Percentiles rank a stretch among this genome's conserved stretches.
Conservation (phyloP, 2,113 vertebrate genomes). For the Nothoprocta pentlandii region DNA sequence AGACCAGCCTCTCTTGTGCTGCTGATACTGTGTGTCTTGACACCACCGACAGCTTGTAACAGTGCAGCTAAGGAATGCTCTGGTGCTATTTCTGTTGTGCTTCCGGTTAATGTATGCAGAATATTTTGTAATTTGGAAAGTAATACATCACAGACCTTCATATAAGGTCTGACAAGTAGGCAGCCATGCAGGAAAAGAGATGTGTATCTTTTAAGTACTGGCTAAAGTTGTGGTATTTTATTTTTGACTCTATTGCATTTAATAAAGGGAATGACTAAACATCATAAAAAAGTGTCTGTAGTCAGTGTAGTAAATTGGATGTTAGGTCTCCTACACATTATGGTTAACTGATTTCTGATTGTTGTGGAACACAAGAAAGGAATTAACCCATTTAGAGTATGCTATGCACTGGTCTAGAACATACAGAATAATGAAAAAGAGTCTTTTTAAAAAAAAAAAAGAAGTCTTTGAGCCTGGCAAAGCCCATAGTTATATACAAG, state of each 20-base stretch:
- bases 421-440: neutral
- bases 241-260: slow-evolving; percentile 17
- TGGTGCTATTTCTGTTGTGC: neutral
- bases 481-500: neutral
- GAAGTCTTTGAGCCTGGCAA: neutral
- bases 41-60: fast-evolving
- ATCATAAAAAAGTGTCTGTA: slow-evolving; percentile 50
- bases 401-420: slow-evolving; percentile 13
- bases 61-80: neutral
- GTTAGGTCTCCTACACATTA: neutral
- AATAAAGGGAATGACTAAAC: slow-evolving; percentile 54
- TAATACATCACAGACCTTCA: neutral
- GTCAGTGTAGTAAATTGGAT: slow-evolving; percentile 46
- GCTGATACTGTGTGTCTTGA: neutral
- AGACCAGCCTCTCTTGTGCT: neutral
- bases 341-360: slow-evolving; percentile 46
- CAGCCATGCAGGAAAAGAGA: neutral
- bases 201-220: neutral
- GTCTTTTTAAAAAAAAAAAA: neutral
- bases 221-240: neutral
- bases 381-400: slow-evolving; percentile 52
- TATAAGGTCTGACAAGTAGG: neutral
- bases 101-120: neutral
- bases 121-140: slow-evolving; percentile 33
- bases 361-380: slow-evolving; percentile 45